Percentiles rank a stretch among this genome's conserved stretches.
Evolutionary conservation across 2,797 vertebrate genomes (phyloP).

Genomic region (Poecile montanus): DNA sequence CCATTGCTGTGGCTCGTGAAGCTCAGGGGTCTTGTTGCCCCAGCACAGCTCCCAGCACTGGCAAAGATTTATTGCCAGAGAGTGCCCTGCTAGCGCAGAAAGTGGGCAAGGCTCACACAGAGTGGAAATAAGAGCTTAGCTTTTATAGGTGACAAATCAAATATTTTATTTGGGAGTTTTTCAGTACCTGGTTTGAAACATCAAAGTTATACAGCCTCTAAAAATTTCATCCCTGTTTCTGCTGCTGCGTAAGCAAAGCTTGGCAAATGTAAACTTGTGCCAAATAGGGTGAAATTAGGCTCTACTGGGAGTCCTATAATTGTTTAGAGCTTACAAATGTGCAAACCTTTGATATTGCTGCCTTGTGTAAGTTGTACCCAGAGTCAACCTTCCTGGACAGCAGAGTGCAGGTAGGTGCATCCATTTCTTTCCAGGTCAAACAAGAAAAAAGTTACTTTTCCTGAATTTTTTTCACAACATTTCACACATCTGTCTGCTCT

Average conservation of each 20-base stretch:
- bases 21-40: not conserved
- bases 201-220: not conserved
- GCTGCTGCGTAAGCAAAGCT: not conserved
- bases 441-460: not conserved
- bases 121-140: not conserved
- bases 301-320: fast-evolving
- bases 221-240: not conserved
- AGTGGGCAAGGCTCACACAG: not conserved
- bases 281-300: not conserved
- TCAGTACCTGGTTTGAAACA: not conserved
- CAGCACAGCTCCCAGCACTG: not conserved
- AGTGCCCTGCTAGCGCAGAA: not conserved
- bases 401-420: not conserved
- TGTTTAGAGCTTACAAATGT: not conserved
- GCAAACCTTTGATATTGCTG: not conserved
- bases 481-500: not conserved
- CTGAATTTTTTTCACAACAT: not conserved
- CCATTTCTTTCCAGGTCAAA: not conserved
- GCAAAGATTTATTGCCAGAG: not conserved
- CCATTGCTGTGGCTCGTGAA: fast-evolving
- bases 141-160: not conserved
- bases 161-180: not conserved
- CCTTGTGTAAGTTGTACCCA: not conserved
- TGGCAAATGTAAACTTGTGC: not conserved
- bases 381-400: not conserved